These are phyloP conservation scores for Scaptomyza reducta DNA, from an alignment of 2,888 invertebrate genomes.

Conservation along the genomic window DNA sequence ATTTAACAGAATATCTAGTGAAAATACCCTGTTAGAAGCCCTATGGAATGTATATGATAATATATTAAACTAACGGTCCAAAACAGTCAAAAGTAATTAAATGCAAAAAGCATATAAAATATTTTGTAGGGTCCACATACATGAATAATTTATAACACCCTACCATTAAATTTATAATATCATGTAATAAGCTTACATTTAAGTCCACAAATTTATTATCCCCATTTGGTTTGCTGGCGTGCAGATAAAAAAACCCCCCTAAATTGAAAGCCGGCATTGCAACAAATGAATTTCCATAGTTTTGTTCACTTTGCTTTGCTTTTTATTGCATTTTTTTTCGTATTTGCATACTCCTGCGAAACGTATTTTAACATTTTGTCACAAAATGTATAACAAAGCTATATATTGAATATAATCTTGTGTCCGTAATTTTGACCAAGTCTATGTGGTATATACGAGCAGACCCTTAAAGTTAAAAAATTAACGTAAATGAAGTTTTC, in stretches of 20 bases:
- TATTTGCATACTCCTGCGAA: conserved; percentile 1
- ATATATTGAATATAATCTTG: neutral
- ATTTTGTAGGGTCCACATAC: neutral
- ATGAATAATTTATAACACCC: neutral
- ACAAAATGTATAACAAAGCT: neutral
- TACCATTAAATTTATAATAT: neutral
- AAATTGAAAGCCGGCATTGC: conserved; percentile 40
- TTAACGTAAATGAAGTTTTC: neutral
- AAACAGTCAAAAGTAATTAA: neutral
- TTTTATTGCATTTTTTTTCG: too few relatives aligned
- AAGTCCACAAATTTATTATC: neutral
- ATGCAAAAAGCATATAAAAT: neutral
- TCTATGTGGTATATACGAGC: neutral
- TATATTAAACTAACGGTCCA: neutral
- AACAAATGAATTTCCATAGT: conserved; percentile 61
- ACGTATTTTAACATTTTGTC: neutral
- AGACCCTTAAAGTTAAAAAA: neutral
- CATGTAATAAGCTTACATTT: neutral
- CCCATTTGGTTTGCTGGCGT: neutral
- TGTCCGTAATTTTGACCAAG: neutral
- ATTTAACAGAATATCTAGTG: neutral
- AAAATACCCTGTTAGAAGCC: conserved; percentile 31
- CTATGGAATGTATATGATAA: neutral
- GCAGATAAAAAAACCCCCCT: neutral
- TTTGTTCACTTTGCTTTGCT: conserved; percentile 61